Evolutionary conservation across 2,888 invertebrate genomes (phyloP), one percentile per base, ranked within the genome.

Genomic region (Hirtodrosophila trivittata): DNA sequence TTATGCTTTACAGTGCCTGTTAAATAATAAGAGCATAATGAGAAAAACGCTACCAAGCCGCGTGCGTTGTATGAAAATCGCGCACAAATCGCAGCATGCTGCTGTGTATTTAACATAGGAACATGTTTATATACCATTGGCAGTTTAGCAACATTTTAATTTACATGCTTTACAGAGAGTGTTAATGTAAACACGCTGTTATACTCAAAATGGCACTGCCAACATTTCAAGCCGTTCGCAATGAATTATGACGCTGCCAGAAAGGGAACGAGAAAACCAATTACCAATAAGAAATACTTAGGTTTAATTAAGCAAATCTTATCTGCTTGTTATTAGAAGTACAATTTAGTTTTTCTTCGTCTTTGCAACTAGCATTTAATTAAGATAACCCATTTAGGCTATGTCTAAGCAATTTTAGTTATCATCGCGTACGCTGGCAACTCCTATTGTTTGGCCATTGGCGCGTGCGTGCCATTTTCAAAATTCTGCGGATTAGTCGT

Each of bases 401-500:
- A 5, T 16, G 10, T 1, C 1, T 8, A 12, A 14, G 10, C 3
- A 13, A 8, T 13, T 26, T 10, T 1, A 9, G 26, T 10, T 8
- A 4, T 2, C 9, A 18, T 42, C 30, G 2, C 21, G 30, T n/a
- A 39, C n/a, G 5, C 14, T 74, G 70, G 75, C 69, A 68, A 33
- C 70, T 2, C 52, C 4, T 0, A 8, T 13, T 16, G 30, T 13
- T n/a, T 50, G 2, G 8, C 35, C 30, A 21, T 25, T 55, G 50
- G 62, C 73, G 74, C 66, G 62, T 26, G 52, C 80, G 80, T 80
- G 80, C 16, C 49, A 13, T 16, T 70, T 86, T 66, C 0, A 76
- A 86, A 67, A 49, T 65, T 18, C 41, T 5, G 38, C 35, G 58
- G 76, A 80, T 80, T 76, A 73, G 33, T 14, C 13, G 59, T 43